A percentile compares a stretch with the other conserved stretches of the same genome.
Evolutionary conservation across 2,888 invertebrate genomes (phyloP).

Genomic region (Colletes collaris): DNA sequence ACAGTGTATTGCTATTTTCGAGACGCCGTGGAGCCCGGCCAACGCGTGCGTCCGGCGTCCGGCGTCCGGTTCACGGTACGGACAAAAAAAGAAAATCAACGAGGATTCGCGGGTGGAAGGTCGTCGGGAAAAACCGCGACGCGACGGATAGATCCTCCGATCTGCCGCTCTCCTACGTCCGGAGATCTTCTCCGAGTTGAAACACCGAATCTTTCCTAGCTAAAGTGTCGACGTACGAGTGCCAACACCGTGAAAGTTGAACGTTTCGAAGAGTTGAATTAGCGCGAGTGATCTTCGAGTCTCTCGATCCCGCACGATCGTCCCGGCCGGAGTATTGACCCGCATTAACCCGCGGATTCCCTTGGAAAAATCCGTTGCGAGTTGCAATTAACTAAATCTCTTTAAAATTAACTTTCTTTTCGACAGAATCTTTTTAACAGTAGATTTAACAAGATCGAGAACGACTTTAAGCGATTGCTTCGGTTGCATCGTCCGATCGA

Average conservation of each 20-base stretch:
- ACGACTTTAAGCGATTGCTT: neutral
- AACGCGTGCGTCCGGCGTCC: constrained; percentile 56
- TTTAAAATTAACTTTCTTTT: too few relatives aligned
- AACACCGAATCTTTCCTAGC: too few relatives aligned
- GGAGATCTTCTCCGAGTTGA: neutral
- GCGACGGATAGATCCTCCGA: constrained; percentile 18
- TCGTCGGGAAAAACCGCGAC: neutral
- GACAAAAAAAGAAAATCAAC: constrained; percentile 9
- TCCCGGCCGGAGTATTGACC: constrained; percentile 19
- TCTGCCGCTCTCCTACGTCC: neutral
- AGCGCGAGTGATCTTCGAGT: constrained; percentile 15
- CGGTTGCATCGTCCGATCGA: neutral
- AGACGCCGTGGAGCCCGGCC: constrained; percentile 67
- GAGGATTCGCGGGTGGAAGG: constrained; percentile 36
- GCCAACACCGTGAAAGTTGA: neutral
- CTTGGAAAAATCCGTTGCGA: neutral
- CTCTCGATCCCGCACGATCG: constrained; percentile 19
- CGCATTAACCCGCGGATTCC: constrained; percentile 26
- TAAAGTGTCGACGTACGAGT: neutral
- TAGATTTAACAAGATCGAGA: too few relatives aligned
- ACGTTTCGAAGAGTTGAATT: constrained; percentile 5
- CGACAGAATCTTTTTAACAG: neutral
- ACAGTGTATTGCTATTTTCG: constrained; percentile 67
- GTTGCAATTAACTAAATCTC: neutral
- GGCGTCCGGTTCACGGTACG: constrained; percentile 33